Conservation (phyloP, 2,113 vertebrate species). For the Prunella himalayana region DNA sequence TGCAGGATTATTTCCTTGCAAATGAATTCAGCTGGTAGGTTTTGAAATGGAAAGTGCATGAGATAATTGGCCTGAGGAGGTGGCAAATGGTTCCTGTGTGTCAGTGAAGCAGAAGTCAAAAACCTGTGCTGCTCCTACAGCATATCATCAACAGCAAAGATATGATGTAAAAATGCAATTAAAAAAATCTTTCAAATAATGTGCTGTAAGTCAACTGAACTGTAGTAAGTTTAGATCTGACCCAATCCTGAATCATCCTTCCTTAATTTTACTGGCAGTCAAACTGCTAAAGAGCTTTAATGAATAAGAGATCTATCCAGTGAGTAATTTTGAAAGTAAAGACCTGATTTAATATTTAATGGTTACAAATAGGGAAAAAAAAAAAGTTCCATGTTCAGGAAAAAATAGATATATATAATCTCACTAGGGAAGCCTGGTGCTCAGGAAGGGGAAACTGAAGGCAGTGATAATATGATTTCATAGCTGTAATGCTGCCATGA, state of each 20-base stretch:
- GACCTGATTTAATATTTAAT: neutral
- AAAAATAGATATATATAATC: neutral
- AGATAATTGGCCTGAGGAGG: neutral
- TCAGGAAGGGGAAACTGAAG: neutral
- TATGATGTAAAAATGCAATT: neutral
- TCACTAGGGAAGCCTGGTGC: neutral
- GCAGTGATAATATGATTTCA: neutral
- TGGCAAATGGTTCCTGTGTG: neutral
- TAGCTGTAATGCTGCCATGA: neutral
- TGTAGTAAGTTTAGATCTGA: neutral
- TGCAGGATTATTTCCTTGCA: neutral
- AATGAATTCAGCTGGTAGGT: neutral
- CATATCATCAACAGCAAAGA: neutral
- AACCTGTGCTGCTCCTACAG: neutral
- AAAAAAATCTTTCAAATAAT: neutral
- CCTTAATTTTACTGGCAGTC: neutral
- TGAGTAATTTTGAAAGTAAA: neutral
- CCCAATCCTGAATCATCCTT: neutral
- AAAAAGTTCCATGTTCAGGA: neutral
- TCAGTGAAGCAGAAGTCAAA: neutral
- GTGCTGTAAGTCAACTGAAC: neutral
- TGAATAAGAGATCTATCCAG: neutral
- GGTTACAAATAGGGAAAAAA: neutral
- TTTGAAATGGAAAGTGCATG: neutral
- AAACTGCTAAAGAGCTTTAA: neutral